Conservation (phyloP, 2,113 vertebrate genomes). For the Eira barbara region DNA sequence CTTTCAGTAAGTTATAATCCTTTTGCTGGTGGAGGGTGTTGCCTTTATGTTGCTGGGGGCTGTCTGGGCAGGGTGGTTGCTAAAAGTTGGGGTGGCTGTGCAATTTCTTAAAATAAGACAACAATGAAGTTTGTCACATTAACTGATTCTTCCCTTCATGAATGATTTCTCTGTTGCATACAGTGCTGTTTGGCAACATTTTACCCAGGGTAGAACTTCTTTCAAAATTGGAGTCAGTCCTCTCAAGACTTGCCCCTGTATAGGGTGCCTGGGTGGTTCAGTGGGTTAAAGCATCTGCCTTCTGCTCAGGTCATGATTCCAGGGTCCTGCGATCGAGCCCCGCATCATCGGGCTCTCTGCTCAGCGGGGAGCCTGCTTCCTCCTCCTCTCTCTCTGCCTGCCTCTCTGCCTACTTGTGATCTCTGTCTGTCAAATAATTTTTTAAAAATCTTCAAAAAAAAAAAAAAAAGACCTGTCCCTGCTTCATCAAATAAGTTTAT, state of each 20-base stretch:
- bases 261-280: too few relatives aligned
- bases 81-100: not conserved
- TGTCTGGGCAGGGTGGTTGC: not conserved
- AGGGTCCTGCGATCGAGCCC: too few relatives aligned
- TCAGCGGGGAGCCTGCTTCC: too few relatives aligned
- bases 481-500: not conserved
- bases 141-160: not conserved
- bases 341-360: too few relatives aligned
- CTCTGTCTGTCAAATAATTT: too few relatives aligned
- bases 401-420: too few relatives aligned
- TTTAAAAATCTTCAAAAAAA: too few relatives aligned
- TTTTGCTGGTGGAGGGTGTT: not conserved
- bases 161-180: not conserved
- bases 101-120: not conserved
- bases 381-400: too few relatives aligned
- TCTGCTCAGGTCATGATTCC: too few relatives aligned
- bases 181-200: not conserved
- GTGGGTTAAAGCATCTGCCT: too few relatives aligned
- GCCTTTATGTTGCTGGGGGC: not conserved
- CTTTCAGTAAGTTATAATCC: not conserved
- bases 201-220: not conserved
- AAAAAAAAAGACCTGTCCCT: not conserved
- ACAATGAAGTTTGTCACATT: not conserved
- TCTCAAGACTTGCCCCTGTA: not conserved
- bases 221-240: not conserved